These are phyloP conservation scores for Galerucella nymphaeae DNA, from an alignment of 2,888 invertebrate genomes.

Conservation along the genomic window DNA sequence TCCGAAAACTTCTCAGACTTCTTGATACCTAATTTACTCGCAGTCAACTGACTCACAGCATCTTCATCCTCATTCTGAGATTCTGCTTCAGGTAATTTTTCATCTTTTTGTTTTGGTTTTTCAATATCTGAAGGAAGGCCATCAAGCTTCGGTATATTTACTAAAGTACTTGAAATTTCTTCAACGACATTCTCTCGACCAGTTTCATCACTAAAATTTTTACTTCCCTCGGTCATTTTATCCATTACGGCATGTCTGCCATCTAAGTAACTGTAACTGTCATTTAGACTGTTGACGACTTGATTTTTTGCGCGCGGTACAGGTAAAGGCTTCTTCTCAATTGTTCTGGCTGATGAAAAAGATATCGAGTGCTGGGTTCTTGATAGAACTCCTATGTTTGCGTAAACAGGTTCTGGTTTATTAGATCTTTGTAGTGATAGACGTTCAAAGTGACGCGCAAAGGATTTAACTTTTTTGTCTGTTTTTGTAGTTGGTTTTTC, in stretches of 20 bases:
- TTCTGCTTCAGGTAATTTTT: slow-evolving; percentile 19
- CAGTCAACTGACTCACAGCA: neutral
- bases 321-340: slow-evolving; percentile 37
- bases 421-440: slow-evolving; percentile 31
- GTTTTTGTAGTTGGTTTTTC: neutral
- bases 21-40: slow-evolving; percentile 7
- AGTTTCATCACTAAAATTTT: slow-evolving; percentile 49
- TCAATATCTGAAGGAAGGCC: neutral
- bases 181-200: slow-evolving; percentile 17
- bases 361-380: neutral
- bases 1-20: slow-evolving; percentile 23
- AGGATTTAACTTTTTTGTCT: slow-evolving; percentile 38
- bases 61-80: slow-evolving; percentile 19
- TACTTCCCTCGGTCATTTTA: slow-evolving; percentile 45
- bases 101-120: neutral
- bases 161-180: slow-evolving; percentile 10
- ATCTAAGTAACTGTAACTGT: slow-evolving; percentile 27
- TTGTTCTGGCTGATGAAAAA: neutral
- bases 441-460: slow-evolving; percentile 43
- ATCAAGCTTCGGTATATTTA: neutral
- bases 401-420: slow-evolving; percentile 50
- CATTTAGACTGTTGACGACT: slow-evolving; percentile 30
- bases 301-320: slow-evolving; percentile 36
- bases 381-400: slow-evolving; percentile 28
- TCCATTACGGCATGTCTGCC: slow-evolving; percentile 28